Conservation (phyloP, 2,797 vertebrate species). For the Streptopelia turtur region DNA sequence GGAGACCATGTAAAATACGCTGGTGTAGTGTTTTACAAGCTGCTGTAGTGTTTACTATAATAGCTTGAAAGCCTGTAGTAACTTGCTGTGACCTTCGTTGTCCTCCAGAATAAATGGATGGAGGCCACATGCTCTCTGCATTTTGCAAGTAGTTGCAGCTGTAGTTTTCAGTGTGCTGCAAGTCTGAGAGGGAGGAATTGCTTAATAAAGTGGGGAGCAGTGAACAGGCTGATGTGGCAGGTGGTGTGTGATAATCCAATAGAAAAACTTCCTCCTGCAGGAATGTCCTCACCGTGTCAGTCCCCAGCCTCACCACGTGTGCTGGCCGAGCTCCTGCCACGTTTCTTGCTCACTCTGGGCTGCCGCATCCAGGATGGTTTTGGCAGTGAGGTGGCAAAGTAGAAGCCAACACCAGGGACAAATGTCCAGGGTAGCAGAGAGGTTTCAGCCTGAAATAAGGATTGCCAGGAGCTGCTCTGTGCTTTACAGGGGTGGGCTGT, state of each 20-base stretch:
- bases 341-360: neutral
- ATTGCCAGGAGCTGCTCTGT: neutral
- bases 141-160: neutral
- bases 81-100: neutral
- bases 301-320: rapidly evolving
- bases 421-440: neutral
- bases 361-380: neutral
- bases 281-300: neutral
- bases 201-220: neutral
- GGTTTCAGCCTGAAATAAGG: neutral
- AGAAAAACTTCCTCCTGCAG: neutral
- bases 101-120: neutral
- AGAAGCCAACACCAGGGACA: neutral
- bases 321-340: neutral
- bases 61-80: neutral
- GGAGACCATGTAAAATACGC: neutral
- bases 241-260: neutral
- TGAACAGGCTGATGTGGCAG: neutral
- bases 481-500: neutral
- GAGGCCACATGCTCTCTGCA: neutral
- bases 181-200: neutral
- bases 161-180: neutral
- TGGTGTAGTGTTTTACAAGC: neutral
- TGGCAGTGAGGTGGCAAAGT: neutral
- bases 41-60: neutral